Evolutionary conservation across 2,888 invertebrate species (phyloP).

Genomic region (Lepeophtheirus nordmannii): DNA sequence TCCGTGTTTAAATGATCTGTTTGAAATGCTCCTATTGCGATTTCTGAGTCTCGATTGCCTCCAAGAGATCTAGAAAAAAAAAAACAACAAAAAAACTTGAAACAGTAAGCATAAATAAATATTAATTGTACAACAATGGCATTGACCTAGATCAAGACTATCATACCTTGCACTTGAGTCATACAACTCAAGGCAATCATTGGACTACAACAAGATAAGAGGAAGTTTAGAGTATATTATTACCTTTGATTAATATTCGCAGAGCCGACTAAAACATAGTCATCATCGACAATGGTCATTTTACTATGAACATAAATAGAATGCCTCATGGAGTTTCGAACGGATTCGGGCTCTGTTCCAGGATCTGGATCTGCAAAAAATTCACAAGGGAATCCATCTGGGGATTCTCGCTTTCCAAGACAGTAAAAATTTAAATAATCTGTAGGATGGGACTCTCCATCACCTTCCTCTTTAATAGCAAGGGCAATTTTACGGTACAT

Average conservation of each 20-base stretch:
- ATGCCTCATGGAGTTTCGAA: slow-evolving; percentile 26
- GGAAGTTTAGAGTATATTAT: not conserved
- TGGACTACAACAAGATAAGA: no score
- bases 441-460: slow-evolving; percentile 27
- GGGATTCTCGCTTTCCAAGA: slow-evolving; percentile 27
- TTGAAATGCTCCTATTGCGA: slow-evolving; percentile 28
- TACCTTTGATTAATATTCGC: slow-evolving; percentile 28
- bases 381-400: slow-evolving; percentile 27
- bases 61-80: slow-evolving; percentile 26
- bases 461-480: slow-evolving; percentile 26
- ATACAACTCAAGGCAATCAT: no score
- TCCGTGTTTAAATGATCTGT: slow-evolving; percentile 26
- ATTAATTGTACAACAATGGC: no score
- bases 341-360: slow-evolving; percentile 26
- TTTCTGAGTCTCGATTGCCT: slow-evolving; percentile 28
- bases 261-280: slow-evolving; percentile 28
- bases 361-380: slow-evolving; percentile 27
- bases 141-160: no score
- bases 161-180: no score
- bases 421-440: slow-evolving; percentile 28
- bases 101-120: no score
- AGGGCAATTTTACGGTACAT: slow-evolving; percentile 28
- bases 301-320: slow-evolving; percentile 29
- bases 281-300: slow-evolving; percentile 28
- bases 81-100: no score